Percentiles rank a stretch among this genome's conserved stretches.
These are phyloP conservation scores for Hirtodrosophila trivittata DNA, from an alignment of 2,888 invertebrate species.

Conservation along the genomic window DNA sequence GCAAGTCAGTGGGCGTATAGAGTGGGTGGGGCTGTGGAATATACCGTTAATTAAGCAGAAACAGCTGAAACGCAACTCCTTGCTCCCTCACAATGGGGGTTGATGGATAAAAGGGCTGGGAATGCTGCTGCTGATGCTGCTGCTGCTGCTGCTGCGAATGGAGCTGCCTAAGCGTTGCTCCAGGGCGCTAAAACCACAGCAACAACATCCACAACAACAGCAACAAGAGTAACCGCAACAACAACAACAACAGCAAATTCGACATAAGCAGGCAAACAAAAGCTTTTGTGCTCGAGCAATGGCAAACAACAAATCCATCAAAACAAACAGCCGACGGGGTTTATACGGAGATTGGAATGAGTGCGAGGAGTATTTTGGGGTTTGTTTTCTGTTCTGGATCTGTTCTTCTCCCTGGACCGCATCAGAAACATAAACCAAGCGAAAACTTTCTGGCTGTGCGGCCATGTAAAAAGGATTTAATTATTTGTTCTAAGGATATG, in stretches of 20 bases:
- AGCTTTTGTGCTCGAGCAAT: conserved; percentile 64
- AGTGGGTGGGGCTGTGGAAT: conserved; percentile 30
- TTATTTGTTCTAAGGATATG: conserved; percentile 81
- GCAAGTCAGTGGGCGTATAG: conserved; percentile 31
- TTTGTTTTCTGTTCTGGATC: conserved; percentile 20
- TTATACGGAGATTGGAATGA: conserved; percentile 49
- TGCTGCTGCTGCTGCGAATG: conserved; percentile 4
- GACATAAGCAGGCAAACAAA: conserved; percentile 78
- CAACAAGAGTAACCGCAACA: conserved; percentile 31
- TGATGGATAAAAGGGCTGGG: conserved; percentile 1
- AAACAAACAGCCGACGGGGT: conserved; percentile 75
- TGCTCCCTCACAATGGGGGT: conserved; percentile 29
- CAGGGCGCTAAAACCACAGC: conserved; percentile 52
- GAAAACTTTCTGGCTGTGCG: conserved; percentile 66
- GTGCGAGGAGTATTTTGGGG: conserved; percentile 15
- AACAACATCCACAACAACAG: conserved; percentile 32
- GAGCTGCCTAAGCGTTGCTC: conserved; percentile 41
- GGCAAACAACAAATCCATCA: conserved; percentile 79
- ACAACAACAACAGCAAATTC: conserved; percentile 54
- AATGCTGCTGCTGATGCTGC: not conserved
- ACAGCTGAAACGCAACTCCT: conserved; percentile 33
- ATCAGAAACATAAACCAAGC: conserved; percentile 37
- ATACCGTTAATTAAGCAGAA: conserved; percentile 81
- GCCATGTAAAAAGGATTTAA: conserved; percentile 82
- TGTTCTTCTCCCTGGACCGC: conserved; percentile 26